Base-by-base conservation (phyloP, 2,888 invertebrate genomes). In the Amitus sp. region DNA sequence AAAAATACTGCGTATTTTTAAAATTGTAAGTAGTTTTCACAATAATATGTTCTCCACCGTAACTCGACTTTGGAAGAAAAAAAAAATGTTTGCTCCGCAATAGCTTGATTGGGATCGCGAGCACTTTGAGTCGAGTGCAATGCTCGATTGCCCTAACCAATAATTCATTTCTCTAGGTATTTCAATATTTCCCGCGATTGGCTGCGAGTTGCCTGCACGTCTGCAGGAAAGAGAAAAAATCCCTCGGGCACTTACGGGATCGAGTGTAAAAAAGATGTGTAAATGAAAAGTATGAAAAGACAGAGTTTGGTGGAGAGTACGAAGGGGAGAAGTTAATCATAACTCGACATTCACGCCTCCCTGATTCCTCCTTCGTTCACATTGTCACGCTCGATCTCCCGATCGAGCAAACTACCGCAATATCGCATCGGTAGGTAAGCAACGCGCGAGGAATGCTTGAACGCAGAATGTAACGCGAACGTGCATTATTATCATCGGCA, bases 311-410 rank as follows among this genome's bases (percentile, higher is more conserved):
- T 13, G 39, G 17, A 2, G 15, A 17, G 6, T 34, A 4, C 6
- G 6, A 9, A 39, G 55, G 61, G 18, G 37, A 37, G 46, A 20
- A 33, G 52, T 73, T 72, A 75, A 73, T 75, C 75, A 73, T 72
- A 73, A 76, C 69, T 65, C 69, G 49, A 59, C n/a, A n/a, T 72
- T 69, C 73, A 76, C 75, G 73, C 73, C 71, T 70, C 65, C 57
- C 49, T 54, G 68, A 68, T 73, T 71, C 72, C 69, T 69, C 65
- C 67, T 62, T 60, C 66, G 66, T 66, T 65, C 66, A 54, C 68
- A 70, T 70, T 71, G 72, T 71, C 69, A 70, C 68, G 72, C 71
- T 67, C 69, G 69, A 71, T 70, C 69, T 72, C 65, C 62, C 67
- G 66, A 61, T 67, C 67, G 51, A 65, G 68, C 69, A 68, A 72